Evolutionary conservation across 1,140 invertebrate genomes (phyloP).

Genomic region (Drosophila bocki): DNA sequence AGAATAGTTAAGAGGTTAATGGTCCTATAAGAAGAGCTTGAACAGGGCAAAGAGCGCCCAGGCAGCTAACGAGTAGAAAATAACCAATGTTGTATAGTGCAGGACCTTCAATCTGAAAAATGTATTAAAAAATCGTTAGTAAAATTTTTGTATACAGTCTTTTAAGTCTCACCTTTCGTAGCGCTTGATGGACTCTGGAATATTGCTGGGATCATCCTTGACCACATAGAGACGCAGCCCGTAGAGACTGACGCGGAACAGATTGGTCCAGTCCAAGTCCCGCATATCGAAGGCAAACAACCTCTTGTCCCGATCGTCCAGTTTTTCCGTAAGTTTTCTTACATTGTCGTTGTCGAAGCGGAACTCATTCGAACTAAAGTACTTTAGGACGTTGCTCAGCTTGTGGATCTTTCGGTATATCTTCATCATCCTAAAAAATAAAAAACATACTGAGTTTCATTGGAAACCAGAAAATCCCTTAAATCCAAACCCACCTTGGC

Average conservation of each 20-base stretch:
- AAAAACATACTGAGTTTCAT: not conserved
- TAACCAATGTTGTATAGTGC: conserved; percentile 69
- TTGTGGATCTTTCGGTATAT: conserved; percentile 91
- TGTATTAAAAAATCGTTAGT: no score
- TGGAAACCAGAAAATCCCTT: not conserved
- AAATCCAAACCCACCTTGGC: conserved; percentile 85
- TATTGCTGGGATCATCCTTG: conserved; percentile 89
- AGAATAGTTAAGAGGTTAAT: conserved; percentile 17
- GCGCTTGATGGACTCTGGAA: conserved; percentile 87
- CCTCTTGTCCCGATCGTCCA: conserved; percentile 88
- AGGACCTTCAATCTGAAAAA: conserved; percentile 75
- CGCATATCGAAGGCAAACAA: conserved; percentile 90
- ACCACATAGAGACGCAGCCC: conserved; percentile 90
- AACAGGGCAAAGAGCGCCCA: conserved; percentile 68
- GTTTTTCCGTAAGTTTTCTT: conserved; percentile 87
- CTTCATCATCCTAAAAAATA: conserved; percentile 87
- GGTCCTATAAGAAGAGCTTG: conserved; percentile 65
- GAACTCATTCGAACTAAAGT: conserved; percentile 90
- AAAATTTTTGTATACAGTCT: not conserved
- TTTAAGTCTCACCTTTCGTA: conserved; percentile 86
- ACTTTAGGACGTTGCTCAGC: conserved; percentile 89
- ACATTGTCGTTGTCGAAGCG: conserved; percentile 90
- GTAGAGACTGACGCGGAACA: conserved; percentile 87
- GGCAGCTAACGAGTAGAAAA: conserved; percentile 67
- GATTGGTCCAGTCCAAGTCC: conserved; percentile 88